Evolutionary conservation across 2,797 vertebrate species (phyloP).

Genomic region (Odontamblyopus lacepedii): DNA sequence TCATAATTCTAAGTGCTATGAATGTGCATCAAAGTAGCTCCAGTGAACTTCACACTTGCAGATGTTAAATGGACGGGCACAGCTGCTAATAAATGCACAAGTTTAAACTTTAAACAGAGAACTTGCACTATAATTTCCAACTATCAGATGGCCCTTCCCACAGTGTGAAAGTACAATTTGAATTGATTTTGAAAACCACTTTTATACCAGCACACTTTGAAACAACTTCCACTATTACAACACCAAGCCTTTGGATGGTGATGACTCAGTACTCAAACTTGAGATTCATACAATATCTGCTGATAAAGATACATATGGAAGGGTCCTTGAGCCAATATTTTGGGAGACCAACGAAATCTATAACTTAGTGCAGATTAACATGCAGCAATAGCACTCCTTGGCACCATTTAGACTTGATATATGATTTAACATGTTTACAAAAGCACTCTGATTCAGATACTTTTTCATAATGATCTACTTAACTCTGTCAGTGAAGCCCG

Average conservation of each 20-base stretch:
- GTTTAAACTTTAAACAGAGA: constrained; percentile 18
- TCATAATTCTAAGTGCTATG: constrained; percentile 53
- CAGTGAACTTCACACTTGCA: constrained; percentile 33
- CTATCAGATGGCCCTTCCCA: constrained; percentile 36
- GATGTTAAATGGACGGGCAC: constrained; percentile 33
- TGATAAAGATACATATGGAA: constrained; percentile 71
- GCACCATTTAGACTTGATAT: constrained; percentile 68
- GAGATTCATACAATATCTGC: constrained; percentile 64
- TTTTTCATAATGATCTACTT: constrained; percentile 51
- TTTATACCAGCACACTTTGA: constrained; percentile 45
- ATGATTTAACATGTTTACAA: constrained; percentile 71
- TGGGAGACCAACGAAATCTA: constrained; percentile 76
- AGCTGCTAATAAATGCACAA: constrained; percentile 17
- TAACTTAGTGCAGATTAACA: constrained; percentile 79
- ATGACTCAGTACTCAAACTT: constrained; percentile 56
- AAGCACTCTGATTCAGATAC: constrained; percentile 56
- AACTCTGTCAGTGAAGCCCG: constrained; percentile 47
- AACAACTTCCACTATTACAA: constrained; percentile 53
- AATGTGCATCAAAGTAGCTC: constrained; percentile 44
- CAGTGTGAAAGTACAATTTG: constrained; percentile 35
- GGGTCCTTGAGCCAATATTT: constrained; percentile 77
- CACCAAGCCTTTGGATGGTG: constrained; percentile 57
- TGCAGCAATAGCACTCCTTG: constrained; percentile 81
- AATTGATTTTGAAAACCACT: constrained; percentile 49
- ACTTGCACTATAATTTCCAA: constrained; percentile 15